Evolutionary conservation across 1,140 invertebrate genomes (phyloP), one percentile per base, ranked within the genome.

Genomic region (Sinonovacula constricta): DNA sequence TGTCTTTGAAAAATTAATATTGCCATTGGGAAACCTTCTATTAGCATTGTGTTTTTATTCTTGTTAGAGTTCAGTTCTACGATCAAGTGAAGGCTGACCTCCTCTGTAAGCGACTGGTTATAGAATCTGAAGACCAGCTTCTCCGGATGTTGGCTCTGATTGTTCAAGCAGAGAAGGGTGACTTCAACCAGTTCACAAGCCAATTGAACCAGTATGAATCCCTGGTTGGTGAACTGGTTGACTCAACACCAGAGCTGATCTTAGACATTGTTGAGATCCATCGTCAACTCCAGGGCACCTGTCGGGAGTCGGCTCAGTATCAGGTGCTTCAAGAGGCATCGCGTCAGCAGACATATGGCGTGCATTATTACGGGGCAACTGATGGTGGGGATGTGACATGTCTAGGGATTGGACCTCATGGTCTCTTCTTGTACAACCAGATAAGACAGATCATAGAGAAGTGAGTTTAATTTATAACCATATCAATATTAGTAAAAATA

Each of bases 61-160:
- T 75, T 83, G n/a, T 94, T n/a, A n/a, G 94, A 67, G 95, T 96
- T 90, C 93, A 95, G 86, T 97, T 97, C 89, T 97, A 95, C 87
- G 92, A 96, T 28, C 95, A 97, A 88, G 94, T 95, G 0, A 93
- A 94, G 81, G 90, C 94, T 2, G 95, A 96, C 84, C 91, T 97
- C 31, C 53, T 81, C 33, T 45, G 33, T 2, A 79, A 79, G 26
- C 82, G 74, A 31, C 77, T 86, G 2, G 62, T 94, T 15, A 93
- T 94, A 3, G 90, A 92, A 1, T 94, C 95, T 81, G 93, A 94
- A 91, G 92, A 93, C 77, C 93, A 93, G n/a, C 92, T 94, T n/a
- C 70, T 84, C 12, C 93, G 93, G 83, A 90, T 97, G 66, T 93
- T 94, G 14, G 95, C 95, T 5, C 91, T 96, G 67, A 94, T 97